Evolutionary conservation across 64 coral and sea anemone genomes (phyloP), one percentile per base, ranked within the genome.

Genomic region (Stichodactyla mertensii): DNA sequence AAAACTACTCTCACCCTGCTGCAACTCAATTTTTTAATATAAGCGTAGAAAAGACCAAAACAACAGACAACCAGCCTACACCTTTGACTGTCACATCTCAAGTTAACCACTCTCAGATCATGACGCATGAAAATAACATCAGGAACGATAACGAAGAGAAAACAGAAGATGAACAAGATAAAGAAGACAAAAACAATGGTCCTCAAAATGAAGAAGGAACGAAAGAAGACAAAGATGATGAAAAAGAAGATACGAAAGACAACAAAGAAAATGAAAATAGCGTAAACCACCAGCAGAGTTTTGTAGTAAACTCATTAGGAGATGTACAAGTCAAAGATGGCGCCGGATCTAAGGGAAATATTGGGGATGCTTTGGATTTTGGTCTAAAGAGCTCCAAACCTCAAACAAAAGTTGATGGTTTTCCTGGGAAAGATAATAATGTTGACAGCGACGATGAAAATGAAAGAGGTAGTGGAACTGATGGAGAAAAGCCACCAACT

Each of bases 401-500:
- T 27, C 69, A 74, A 31, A 69, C n/a, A 69, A 74, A 74, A 74
- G 24, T 26, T 9, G 69, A 74, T 1, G 27, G 26, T 31, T 11
- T 26, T 74, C 2, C 69, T 4, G 24, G 36, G 24, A 23, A 74
- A 74, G 69, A 74, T 27, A 31, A 23, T 27, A 15, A 58, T 58
- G 14, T 58, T 58, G 69, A 74, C 16, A 12, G 27, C 12, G 26
- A 74, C 26, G 69, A 74, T 74, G 69, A 20, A 69, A 69, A 74
- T 74, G 51, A 81, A 53, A 81, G 78, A 9, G 78, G 78, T 18
- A 81, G 78, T 81, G 78, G 78, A 53, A 52, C 23, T 8, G 78
- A 81, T 16, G 78, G 16, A 53, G 51, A 81, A 81, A 22, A 53
- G 16, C 1, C 19, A 53, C 5, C 15, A 52, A 22, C 18, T 54